A percentile compares a stretch with the other conserved stretches of the same genome.
Evolutionary conservation across 2,888 invertebrate species (phyloP).

Genomic region (Meandrusa payeni): DNA sequence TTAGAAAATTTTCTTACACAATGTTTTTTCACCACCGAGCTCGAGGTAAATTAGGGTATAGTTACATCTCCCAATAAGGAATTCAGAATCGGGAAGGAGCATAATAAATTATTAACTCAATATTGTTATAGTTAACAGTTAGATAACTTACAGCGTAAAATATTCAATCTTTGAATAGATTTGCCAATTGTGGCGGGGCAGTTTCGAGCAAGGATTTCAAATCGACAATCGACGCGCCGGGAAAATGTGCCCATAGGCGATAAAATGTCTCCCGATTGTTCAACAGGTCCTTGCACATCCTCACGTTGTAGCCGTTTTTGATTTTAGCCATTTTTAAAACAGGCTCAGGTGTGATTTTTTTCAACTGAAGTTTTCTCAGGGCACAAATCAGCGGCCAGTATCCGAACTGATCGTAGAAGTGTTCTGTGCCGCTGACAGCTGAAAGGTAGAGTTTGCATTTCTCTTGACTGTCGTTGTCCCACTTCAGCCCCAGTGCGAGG

Average conservation of each 20-base stretch:
- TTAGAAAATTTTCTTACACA: no score
- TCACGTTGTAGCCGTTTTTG: conserved; percentile 41
- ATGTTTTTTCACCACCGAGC: no score
- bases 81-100: no score
- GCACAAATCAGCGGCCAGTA: conserved; percentile 51
- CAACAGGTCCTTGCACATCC: conserved; percentile 39
- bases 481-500: conserved; percentile 39
- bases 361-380: conserved; percentile 44
- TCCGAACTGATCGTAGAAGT: conserved; percentile 47
- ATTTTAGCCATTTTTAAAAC: conserved; percentile 49
- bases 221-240: conserved; percentile 31
- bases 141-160: no score
- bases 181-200: conserved; percentile 23
- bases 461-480: conserved; percentile 39
- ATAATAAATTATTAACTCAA: no score
- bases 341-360: conserved; percentile 43
- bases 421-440: conserved; percentile 48
- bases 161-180: conserved; percentile 13
- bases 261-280: conserved; percentile 32
- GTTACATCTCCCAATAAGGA: no score
- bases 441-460: conserved; percentile 46
- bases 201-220: conserved; percentile 30
- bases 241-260: conserved; percentile 41
- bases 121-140: no score
- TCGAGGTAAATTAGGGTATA: no score